These are phyloP conservation scores for Hydrozoanthus gracilis DNA, from an alignment of 92 coral and sea anemone species.

Conservation along the genomic window DNA sequence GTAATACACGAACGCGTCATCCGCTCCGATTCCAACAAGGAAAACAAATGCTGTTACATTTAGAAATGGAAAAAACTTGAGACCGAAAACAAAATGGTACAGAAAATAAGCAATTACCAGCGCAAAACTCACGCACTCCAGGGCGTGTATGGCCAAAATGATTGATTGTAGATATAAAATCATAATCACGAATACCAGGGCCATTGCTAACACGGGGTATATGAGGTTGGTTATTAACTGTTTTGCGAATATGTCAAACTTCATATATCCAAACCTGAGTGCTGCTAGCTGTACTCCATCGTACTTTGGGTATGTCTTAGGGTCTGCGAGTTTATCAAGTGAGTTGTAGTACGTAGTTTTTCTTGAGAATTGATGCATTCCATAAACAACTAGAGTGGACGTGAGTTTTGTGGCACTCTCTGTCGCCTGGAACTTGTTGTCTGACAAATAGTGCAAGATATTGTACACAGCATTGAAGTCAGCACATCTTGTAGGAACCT, in stretches of 20 bases:
- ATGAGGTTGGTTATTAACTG: constrained; percentile 73
- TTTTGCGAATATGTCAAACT: constrained; percentile 69
- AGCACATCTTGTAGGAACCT: background rate
- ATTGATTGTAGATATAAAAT: constrained; percentile 82
- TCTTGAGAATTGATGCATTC: background rate
- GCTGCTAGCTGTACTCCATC: constrained; percentile 82
- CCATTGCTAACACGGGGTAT: constrained; percentile 86
- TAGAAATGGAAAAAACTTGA: constrained; percentile 91
- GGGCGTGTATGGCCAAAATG: constrained; percentile 75
- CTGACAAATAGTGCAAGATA: constrained; percentile 69
- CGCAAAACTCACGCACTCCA: constrained; percentile 80
- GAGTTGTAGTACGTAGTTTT: constrained; percentile 64
- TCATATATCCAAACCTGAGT: constrained; percentile 69
- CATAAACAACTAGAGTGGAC: constrained; percentile 45
- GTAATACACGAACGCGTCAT: constrained; percentile 94
- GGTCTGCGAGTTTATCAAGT: constrained; percentile 42
- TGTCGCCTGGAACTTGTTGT: constrained; percentile 62
- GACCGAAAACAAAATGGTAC: constrained; percentile 77
- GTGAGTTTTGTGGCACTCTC: constrained; percentile 51
- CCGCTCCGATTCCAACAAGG: constrained; percentile 97
- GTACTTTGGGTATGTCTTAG: constrained; percentile 55
- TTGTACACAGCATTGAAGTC: constrained; percentile 50
- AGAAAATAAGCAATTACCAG: constrained; percentile 84
- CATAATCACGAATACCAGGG: constrained; percentile 73
- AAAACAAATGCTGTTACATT: constrained; percentile 83